phyloP scores from a whole-genome alignment of 1,140 invertebrate species.

The Phocides pigmalion region DNA sequence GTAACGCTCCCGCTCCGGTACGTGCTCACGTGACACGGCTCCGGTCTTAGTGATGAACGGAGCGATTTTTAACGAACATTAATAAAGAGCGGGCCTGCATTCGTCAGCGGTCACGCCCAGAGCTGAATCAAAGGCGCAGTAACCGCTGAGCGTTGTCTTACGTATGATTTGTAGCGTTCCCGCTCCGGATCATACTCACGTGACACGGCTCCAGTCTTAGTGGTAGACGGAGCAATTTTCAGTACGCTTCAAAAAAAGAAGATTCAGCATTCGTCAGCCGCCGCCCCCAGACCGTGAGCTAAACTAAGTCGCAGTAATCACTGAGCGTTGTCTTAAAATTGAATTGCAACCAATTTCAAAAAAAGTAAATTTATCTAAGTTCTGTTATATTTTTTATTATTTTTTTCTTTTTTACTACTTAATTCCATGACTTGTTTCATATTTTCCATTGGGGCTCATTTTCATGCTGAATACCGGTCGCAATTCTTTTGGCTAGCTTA shows the following conservation, averaged over 20 bases:
- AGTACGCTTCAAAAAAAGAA: too few relatives aligned
- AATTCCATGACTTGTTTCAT: too few relatives aligned
- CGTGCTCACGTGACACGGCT: constrained; percentile 51
- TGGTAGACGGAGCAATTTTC: not conserved
- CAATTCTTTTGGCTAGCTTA: too few relatives aligned
- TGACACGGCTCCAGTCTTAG: constrained; percentile 2
- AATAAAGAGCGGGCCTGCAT: too few relatives aligned
- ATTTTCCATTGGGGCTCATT: too few relatives aligned
- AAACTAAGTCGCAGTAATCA: constrained; percentile 30
- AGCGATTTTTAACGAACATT: not conserved
- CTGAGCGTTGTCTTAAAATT: constrained; percentile 51
- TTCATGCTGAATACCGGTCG: too few relatives aligned
- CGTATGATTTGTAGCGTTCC: constrained; percentile 74
- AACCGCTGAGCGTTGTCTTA: constrained; percentile 43
- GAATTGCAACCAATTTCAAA: constrained; percentile 77
- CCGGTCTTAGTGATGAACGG: not conserved
- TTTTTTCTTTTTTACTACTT: too few relatives aligned
- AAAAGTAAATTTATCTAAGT: too few relatives aligned
- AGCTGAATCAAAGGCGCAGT: constrained; percentile 33
- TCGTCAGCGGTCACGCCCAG: not conserved
- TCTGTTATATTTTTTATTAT: too few relatives aligned
- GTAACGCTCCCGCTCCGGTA: constrained; percentile 64
- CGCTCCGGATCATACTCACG: constrained; percentile 57
- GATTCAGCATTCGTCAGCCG: not conserved
- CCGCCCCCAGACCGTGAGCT: not conserved